Evolutionary conservation across 2,113 vertebrate genomes (phyloP), one percentile per base, ranked within the genome.

Genomic region (Aspiorhynchus laticeps): DNA sequence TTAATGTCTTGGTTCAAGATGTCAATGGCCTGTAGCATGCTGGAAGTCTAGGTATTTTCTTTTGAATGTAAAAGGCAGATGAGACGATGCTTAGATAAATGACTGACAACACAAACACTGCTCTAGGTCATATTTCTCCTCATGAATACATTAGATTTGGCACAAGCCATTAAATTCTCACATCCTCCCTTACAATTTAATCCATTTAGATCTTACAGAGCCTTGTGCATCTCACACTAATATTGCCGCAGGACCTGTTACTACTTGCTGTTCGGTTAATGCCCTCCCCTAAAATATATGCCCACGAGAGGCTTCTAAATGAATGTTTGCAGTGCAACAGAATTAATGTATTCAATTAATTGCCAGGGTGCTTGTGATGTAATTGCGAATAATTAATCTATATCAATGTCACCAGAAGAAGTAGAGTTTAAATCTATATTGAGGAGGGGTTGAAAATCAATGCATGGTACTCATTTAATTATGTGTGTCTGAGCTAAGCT

Each of bases 401-500:
- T 88, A 87, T 78, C 78, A 86, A 85, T 31, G 85, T 90, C 85
- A 86, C 85, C 87, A 77, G 43, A 90, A 87, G 88, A 85, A 86
- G 82, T 87, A 53, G 63, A 80, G 85, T 85, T 86, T 83, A 77
- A 86, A 79, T 89, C 87, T 85, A 84, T 84, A 82, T 90, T 80
- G 88, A 87, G 69, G 61, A 69, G 74, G 63, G 76, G 24, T 33
- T 80, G 67, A 87, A 88, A 89, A 94, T 94, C 92, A 90, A 94
- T 94, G 87, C 43, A 90, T 87, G 91, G 89, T 89, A 87, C 91
- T 93, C 87, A 92, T 93, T 94, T 93, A 90, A 93, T 94, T 94
- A 91, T 86, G 28, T 71, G 71, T 88, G 84, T 86, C 87, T 87
- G 89, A 73, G 80, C 86, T 90, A 90, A 92, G 90, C 92, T 84